phyloP scores from a whole-genome alignment of 1,140 invertebrate species.

The Aricia agestis region DNA sequence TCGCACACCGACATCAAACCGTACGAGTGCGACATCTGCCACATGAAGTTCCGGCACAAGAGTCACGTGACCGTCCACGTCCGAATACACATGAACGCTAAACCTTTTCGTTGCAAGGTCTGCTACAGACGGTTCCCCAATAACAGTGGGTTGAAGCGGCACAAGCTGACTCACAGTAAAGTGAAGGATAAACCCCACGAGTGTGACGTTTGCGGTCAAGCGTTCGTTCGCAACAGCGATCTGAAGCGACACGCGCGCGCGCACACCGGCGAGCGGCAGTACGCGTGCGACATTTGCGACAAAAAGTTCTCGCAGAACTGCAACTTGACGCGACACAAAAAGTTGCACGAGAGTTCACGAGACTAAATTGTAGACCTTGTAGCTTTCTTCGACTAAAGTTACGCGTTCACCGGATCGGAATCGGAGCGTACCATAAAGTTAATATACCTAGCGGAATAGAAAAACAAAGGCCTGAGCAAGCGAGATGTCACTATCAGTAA shows the following conservation, averaged over 20 bases:
- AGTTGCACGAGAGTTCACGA: background rate
- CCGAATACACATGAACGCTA: background rate
- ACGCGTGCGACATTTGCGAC: conserved; percentile 17
- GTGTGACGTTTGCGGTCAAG: conserved; percentile 14
- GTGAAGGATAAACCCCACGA: conserved; percentile 6
- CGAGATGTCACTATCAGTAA: no score
- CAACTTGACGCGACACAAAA: conserved; percentile 17
- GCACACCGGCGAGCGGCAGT: conserved; percentile 19
- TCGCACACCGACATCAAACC: background rate
- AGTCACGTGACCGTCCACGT: background rate
- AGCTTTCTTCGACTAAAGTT: background rate
- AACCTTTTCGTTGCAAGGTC: background rate
- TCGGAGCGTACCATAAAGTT: no score
- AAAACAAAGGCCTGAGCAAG: no score
- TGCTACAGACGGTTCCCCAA: background rate
- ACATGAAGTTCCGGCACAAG: background rate
- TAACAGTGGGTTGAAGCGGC: background rate
- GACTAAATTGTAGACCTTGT: background rate
- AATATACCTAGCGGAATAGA: no score
- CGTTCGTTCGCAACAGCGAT: conserved; percentile 16
- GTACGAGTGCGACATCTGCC: background rate
- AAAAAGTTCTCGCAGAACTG: conserved; percentile 19
- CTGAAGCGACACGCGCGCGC: conserved; percentile 20
- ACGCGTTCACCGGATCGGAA: no score
- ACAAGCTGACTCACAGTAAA: background rate